Percentiles rank a stretch among this genome's conserved stretches.
These are phyloP conservation scores for Dryoscopus gambensis DNA, from an alignment of 2,113 vertebrate species.

Conservation along the genomic window DNA sequence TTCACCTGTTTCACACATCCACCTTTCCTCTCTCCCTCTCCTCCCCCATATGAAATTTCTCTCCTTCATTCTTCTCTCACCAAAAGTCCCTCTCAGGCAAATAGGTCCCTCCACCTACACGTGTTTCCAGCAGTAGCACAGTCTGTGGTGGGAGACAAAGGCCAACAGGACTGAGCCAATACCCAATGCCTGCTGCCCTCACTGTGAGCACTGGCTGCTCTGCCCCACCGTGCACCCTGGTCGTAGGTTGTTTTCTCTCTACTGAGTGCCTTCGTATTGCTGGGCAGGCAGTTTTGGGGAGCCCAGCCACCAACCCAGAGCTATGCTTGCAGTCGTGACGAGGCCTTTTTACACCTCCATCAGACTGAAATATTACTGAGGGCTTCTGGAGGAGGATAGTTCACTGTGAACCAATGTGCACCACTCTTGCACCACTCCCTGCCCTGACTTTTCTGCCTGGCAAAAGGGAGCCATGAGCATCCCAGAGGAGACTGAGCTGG, in stretches of 20 bases:
- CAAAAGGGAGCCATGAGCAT: background rate
- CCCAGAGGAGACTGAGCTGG: background rate
- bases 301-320: background rate
- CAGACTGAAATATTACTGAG: background rate
- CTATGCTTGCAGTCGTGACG: background rate
- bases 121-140: background rate
- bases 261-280: background rate
- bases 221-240: fast-evolving
- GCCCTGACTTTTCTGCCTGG: background rate
- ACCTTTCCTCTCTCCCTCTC: background rate
- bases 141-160: background rate
- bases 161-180: background rate
- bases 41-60: background rate
- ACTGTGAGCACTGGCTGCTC: background rate
- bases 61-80: background rate
- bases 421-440: background rate
- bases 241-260: background rate
- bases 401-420: background rate
- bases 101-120: background rate
- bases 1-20: background rate
- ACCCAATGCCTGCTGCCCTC: background rate
- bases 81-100: background rate
- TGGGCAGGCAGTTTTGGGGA: background rate
- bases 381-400: background rate
- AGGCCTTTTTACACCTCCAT: background rate